phyloP scores from a whole-genome alignment of 2,797 vertebrate species.

The Trematocara caparti region DNA sequence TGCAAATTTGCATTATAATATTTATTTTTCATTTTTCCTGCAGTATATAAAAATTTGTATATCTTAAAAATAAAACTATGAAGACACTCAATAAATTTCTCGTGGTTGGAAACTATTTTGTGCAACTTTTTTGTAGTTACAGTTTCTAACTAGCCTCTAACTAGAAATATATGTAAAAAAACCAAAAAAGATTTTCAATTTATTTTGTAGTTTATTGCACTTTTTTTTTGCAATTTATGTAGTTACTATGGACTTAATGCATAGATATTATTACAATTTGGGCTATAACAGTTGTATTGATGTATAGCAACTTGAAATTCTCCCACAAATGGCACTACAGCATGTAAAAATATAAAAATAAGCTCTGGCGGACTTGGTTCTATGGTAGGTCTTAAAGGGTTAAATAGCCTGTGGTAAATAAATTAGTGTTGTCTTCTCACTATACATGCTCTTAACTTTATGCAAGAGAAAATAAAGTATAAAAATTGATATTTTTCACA shows the following conservation, averaged over 20 bases:
- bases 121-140: neutral
- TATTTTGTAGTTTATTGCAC: neutral
- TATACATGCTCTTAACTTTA: neutral
- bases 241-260: too few relatives aligned
- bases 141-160: neutral
- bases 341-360: too few relatives aligned
- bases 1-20: neutral
- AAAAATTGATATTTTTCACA: fast-evolving
- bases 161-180: neutral
- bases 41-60: neutral
- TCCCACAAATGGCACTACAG: too few relatives aligned
- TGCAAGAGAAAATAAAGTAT: neutral
- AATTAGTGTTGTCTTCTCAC: neutral
- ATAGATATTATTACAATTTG: too few relatives aligned
- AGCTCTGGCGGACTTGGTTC: neutral
- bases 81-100: neutral
- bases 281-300: too few relatives aligned
- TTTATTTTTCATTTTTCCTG: neutral
- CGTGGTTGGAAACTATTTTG: neutral
- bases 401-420: neutral
- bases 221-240: too few relatives aligned
- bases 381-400: neutral
- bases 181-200: fast-evolving
- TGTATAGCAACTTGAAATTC: too few relatives aligned
- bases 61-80: neutral